phyloP scores from a whole-genome alignment of 2,797 vertebrate species.

The Hapalemur alaotrensis region DNA sequence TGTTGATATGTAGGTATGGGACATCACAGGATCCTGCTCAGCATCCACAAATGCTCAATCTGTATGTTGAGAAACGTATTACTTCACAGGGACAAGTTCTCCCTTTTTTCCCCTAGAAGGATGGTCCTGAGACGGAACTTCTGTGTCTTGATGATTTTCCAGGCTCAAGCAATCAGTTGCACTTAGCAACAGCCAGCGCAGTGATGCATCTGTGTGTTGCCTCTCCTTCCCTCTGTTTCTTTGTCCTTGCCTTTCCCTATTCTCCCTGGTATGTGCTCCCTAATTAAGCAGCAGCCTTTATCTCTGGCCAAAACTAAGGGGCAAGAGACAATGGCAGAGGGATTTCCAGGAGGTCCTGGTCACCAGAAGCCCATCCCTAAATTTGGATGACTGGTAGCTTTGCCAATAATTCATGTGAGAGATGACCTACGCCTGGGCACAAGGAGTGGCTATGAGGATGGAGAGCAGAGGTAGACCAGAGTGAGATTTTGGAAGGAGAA shows the following conservation, averaged over 20 bases:
- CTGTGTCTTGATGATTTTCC: background rate
- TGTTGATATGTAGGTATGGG: background rate
- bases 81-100: background rate
- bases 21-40: no score
- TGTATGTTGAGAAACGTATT: background rate
- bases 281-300: background rate
- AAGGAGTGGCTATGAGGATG: background rate
- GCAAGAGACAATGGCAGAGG: background rate
- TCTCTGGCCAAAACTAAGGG: background rate
- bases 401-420: background rate
- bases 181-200: background rate
- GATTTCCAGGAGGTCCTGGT: background rate
- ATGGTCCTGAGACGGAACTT: background rate
- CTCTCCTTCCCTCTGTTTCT: background rate
- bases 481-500: background rate
- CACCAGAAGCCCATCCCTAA: background rate
- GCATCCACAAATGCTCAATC: background rate
- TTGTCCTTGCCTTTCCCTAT: background rate
- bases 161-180: background rate
- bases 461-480: background rate
- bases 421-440: background rate
- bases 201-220: fast-evolving
- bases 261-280: background rate
- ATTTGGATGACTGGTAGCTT: background rate
- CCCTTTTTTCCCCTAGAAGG: background rate